phyloP scores from a whole-genome alignment of 2,113 vertebrate species.

The Heloderma charlesbogerti region DNA sequence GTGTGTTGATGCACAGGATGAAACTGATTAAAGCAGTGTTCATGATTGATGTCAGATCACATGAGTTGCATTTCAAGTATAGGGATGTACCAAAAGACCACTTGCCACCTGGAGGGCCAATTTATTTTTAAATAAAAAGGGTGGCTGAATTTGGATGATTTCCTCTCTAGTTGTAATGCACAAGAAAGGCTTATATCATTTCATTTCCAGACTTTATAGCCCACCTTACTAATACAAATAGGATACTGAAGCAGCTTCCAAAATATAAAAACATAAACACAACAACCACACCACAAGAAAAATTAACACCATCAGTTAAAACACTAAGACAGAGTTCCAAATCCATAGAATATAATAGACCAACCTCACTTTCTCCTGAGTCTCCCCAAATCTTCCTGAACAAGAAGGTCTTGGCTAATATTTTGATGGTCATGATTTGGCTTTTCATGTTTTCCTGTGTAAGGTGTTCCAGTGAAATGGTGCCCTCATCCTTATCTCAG shows the following conservation, averaged over 20 bases:
- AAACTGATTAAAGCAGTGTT: too few relatives aligned
- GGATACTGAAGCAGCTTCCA: neutral
- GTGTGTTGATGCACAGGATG: too few relatives aligned
- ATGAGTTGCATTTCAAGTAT: too few relatives aligned
- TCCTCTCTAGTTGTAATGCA: too few relatives aligned
- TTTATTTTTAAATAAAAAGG: too few relatives aligned
- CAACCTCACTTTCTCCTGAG: neutral
- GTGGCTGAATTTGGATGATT: too few relatives aligned
- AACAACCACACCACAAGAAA: too few relatives aligned
- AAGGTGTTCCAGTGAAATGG: neutral
- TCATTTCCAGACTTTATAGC: neutral
- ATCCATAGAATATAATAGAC: too few relatives aligned
- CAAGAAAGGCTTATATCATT: neutral
- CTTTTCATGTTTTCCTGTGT: neutral
- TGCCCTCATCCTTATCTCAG: neutral
- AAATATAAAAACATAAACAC: too few relatives aligned
- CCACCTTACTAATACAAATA: neutral
- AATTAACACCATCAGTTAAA: neutral
- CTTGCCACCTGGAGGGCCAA: too few relatives aligned
- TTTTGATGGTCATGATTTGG: neutral
- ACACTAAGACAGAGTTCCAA: neutral
- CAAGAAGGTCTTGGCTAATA: neutral
- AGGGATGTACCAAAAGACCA: too few relatives aligned
- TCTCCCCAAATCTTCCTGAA: neutral
- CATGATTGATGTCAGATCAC: too few relatives aligned